Base-by-base conservation (phyloP, 37 sponge, comb jelly and placozoan species). In the Petrosia ficiformis region DNA sequence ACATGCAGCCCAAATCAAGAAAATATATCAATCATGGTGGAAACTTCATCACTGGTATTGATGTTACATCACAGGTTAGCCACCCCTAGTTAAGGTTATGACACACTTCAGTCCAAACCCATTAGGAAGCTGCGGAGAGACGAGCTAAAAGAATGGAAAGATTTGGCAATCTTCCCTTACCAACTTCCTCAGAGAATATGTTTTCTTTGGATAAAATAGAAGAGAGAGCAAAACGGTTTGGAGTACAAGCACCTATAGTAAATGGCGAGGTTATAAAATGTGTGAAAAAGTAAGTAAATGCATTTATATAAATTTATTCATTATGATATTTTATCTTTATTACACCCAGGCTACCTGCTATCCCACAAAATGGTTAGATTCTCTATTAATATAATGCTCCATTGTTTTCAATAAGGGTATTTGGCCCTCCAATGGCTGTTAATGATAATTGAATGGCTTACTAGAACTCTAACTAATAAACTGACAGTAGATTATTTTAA, bases 211-310 rank as follows among this genome's bases (percentile, higher is more conserved):
- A 68, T 10, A 79, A 70, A 57, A 30, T 42, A 22, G 37, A 70
- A 25, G 72, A 74, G 56, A 68, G 80, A 56, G 80, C 72, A 24
- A 79, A 70, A 57, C 28, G 72, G 35, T 79, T 79, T 70, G 80
- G 80, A 32, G 58, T 74, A 3, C 19, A 10, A 10, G 4, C 38
- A 21, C 24, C 42, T 10, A 29, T 25, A 6, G 35, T 31, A 6
- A 22, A 76, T 11, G 59, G 60, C 26, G 39, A 66, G 66, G 5
- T 35, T 4, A 76, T 63, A 63, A 65, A 71, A 68, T 76, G 71
- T 26, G 32, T 22, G 11, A 26, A 29, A 61, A 61, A 61, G 28
- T 61, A 72, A 41, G 19, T 54, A 11, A 19, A 68, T 35, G 31
- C 8, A 16, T 24, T 26, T 24, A 64, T 24, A 64, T 11, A 26